phyloP scores from a whole-genome alignment of 2,113 vertebrate species.

The Phylloscopus trochilus region DNA sequence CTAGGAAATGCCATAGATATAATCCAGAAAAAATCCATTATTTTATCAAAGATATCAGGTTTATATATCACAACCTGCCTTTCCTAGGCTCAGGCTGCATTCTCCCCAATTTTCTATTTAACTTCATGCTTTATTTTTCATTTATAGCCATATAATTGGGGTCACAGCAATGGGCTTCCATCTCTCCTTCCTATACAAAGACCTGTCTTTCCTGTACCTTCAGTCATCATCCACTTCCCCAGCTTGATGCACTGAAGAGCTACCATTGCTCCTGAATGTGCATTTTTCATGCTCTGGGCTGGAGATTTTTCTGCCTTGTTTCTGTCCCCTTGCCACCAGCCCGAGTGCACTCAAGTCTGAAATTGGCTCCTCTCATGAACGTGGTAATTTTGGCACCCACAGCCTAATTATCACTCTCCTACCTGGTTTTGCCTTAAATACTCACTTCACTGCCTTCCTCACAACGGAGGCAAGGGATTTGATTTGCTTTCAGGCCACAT shows the following conservation, averaged over 20 bases:
- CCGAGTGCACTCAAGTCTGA: slow-evolving; percentile 30
- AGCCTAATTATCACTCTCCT: neutral
- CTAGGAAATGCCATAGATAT: neutral
- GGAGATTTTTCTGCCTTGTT: slow-evolving; percentile 11
- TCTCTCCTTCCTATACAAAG: neutral
- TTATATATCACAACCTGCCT: neutral
- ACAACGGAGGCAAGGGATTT: neutral
- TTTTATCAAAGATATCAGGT: neutral
- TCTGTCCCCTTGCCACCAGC: neutral
- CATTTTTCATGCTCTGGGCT: neutral
- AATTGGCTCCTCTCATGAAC: slow-evolving; percentile 30
- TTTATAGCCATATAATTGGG: neutral
- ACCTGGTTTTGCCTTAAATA: neutral
- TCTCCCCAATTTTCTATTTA: neutral
- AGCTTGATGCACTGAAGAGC: neutral
- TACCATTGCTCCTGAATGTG: neutral
- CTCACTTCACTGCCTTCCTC: neutral
- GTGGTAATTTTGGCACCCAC: neutral
- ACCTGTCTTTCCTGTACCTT: neutral
- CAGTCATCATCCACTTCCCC: neutral
- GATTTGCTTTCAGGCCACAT: slow-evolving; percentile 1
- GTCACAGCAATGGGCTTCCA: neutral
- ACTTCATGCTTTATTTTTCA: neutral
- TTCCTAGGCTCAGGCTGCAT: neutral
- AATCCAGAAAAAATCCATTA: slow-evolving; percentile 26